phyloP scores from a whole-genome alignment of 1,140 invertebrate genomes.

The Lycorma delicatula region DNA sequence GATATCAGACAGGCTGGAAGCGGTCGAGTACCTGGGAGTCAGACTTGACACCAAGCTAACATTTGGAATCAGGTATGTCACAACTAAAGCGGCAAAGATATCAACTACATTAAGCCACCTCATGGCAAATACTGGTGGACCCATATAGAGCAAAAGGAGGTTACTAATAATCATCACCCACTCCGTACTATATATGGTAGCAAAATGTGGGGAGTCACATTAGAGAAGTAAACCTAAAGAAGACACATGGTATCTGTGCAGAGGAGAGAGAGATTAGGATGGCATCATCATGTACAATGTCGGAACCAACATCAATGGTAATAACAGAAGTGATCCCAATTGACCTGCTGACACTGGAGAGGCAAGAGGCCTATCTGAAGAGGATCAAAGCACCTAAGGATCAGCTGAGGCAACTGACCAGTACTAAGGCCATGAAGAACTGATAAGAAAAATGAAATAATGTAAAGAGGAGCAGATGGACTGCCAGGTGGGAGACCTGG shows the following conservation, averaged over 20 bases:
- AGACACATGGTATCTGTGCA: neutral
- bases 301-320: constrained; percentile 23
- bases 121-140: neutral
- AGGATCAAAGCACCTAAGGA: neutral
- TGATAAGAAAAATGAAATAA: too few relatives aligned
- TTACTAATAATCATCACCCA: neutral
- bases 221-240: neutral
- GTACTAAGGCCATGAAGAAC: too few relatives aligned
- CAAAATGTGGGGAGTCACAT: neutral
- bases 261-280: constrained; percentile 5
- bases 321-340: constrained; percentile 26
- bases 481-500: too few relatives aligned
- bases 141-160: neutral
- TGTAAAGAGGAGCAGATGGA: too few relatives aligned
- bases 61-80: neutral
- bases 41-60: neutral
- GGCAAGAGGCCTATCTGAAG: neutral
- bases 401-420: too few relatives aligned
- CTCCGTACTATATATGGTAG: neutral
- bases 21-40: neutral
- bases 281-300: constrained; percentile 26
- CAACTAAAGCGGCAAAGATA: neutral
- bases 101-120: neutral
- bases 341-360: constrained; percentile 25
- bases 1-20: neutral